Evolutionary conservation across 2,888 invertebrate species (phyloP).

Genomic region (Tortricodes alternella): DNA sequence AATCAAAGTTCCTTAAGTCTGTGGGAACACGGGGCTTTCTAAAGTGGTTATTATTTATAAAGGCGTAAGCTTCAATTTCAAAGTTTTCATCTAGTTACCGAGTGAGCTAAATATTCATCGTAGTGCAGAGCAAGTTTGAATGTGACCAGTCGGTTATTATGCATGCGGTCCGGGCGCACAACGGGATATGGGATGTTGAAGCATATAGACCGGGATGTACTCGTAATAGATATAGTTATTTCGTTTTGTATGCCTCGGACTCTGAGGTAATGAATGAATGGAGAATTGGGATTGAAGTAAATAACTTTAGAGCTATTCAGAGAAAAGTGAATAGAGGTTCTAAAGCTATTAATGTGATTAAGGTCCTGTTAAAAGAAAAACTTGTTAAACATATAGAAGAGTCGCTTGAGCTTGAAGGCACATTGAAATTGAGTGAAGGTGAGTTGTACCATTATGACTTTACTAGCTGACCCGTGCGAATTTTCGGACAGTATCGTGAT

Average conservation of each 20-base stretch:
- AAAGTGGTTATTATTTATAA: conserved; percentile 27
- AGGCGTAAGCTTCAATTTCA: conserved; percentile 21
- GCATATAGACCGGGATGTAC: too few relatives aligned
- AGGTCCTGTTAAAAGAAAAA: too few relatives aligned
- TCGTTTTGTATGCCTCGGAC: neutral
- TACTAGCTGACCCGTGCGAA: too few relatives aligned
- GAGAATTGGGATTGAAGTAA: too few relatives aligned
- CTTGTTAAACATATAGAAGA: too few relatives aligned
- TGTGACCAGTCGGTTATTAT: conserved; percentile 21
- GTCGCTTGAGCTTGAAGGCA: too few relatives aligned
- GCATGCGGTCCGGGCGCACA: conserved; percentile 6
- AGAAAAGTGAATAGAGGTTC: too few relatives aligned
- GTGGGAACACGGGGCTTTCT: neutral
- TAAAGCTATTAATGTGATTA: too few relatives aligned
- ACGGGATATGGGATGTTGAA: neutral
- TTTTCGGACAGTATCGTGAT: too few relatives aligned
- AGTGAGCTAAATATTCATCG: conserved; percentile 21
- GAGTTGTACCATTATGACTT: too few relatives aligned
- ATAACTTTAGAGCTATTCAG: too few relatives aligned
- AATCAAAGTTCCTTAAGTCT: conserved; percentile 26
- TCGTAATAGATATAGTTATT: neutral
- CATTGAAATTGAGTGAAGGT: too few relatives aligned
- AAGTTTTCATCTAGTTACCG: neutral
- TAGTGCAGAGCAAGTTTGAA: conserved; percentile 18
- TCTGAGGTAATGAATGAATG: neutral